phyloP scores from a whole-genome alignment of 2,888 invertebrate species.

The Stenichneumon culpator region DNA sequence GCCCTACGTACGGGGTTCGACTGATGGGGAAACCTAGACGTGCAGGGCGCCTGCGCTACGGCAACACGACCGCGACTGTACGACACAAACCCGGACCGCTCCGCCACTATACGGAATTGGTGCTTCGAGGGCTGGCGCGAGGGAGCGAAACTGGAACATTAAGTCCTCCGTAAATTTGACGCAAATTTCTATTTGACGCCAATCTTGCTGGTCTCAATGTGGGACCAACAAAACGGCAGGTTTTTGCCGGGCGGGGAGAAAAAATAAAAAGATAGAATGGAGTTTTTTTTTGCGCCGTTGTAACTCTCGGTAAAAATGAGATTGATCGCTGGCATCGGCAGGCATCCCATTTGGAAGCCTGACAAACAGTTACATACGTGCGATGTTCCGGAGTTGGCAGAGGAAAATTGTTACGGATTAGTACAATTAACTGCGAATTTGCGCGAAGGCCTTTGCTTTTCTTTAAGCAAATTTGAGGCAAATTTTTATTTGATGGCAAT shows the following conservation, averaged over 20 bases:
- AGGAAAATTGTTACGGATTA: constrained; percentile 57
- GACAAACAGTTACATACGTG: constrained; percentile 19
- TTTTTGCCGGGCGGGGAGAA: neutral
- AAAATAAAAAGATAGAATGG: neutral
- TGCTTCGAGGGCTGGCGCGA: too few relatives aligned
- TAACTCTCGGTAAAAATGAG: neutral
- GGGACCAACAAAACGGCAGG: neutral
- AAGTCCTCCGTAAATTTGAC: constrained; percentile 65
- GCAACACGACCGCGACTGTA: constrained; percentile 11
- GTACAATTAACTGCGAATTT: constrained; percentile 64
- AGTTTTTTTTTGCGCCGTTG: neutral
- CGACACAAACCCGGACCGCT: constrained; percentile 41
- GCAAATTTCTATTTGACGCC: constrained; percentile 64
- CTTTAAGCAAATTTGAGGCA: neutral
- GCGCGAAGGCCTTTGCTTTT: constrained; percentile 14
- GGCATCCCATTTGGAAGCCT: constrained; percentile 32
- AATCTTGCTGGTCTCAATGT: constrained; percentile 42
- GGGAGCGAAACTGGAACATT: too few relatives aligned
- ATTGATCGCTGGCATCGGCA: too few relatives aligned
- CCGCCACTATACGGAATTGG: neutral
- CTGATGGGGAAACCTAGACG: constrained; percentile 57
- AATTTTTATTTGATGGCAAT: constrained; percentile 25
- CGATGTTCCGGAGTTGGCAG: constrained; percentile 14
- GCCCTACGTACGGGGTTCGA: constrained; percentile 56
- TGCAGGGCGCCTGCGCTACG: constrained; percentile 62